Evolutionary conservation across 1,140 invertebrate species (phyloP), one percentile per base, ranked within the genome.

Genomic region (Bradynema listronoti): DNA sequence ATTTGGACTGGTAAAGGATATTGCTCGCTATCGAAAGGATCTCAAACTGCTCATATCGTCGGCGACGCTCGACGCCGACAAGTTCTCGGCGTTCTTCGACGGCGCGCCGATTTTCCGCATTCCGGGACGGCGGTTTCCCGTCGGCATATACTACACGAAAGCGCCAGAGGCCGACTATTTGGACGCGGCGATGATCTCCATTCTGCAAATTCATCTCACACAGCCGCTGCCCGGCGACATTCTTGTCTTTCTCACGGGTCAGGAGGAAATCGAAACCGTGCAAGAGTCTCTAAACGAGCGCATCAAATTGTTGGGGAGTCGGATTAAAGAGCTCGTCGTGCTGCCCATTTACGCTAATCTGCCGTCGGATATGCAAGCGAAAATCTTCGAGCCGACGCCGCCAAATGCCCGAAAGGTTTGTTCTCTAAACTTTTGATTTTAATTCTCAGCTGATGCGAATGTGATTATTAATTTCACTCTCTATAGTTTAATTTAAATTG

Each of bases 111-210:
- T 98, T 65, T 98, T 97, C 79, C 83, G 90, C 46, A 98, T 99
- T 74, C 94, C 94, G 36, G 94, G 86, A 11, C 73, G 87, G 58
- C 69, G 86, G 56, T 88, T 85, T 78, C 86, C 86, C 11, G 86
- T 97, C 0, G 90, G 98, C 79, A 94, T 98, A 73, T 98, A 91
- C 80, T 98, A 98, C 76, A 98, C 95, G 3, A 94, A 95, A 83
- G 47, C 47, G 29, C 47, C 47, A 5, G 47, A 50, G 19, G 47
- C 47, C 5, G 47, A 50, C 19, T 98, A 97, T 77, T 86, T 97
- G 47, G 47, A 50, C 34, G 94, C 94, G 0, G 89, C 89, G 79
- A 90, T 95, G 1, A 90, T 96, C 0, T 93, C 91, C 2, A 86
- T 97, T 41, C 80, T 98, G 57, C 95, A 98, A 81, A 99, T 99